Percentiles rank a stretch among this genome's conserved stretches.
These are phyloP conservation scores for Lasiurus borealis DNA, from an alignment of 2,113 vertebrate species.

Conservation along the genomic window DNA sequence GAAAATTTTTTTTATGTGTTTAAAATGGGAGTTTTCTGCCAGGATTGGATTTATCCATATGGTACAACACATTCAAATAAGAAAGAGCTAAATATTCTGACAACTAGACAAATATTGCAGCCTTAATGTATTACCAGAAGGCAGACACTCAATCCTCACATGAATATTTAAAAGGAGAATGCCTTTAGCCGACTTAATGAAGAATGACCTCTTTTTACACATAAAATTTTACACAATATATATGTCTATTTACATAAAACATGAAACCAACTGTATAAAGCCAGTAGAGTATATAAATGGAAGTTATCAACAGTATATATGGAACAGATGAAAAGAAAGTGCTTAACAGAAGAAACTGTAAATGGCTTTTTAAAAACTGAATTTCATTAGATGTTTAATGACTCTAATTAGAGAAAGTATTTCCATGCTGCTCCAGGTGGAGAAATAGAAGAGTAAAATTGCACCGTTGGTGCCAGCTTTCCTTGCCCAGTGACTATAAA, in stretches of 20 bases:
- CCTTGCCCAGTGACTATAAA: slow-evolving; percentile 8
- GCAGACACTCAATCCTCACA: not conserved
- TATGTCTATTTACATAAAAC: slow-evolving; percentile 40
- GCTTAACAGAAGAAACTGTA: slow-evolving; percentile 51
- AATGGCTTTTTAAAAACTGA: slow-evolving; percentile 53
- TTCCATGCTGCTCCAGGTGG: not conserved
- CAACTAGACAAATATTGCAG: slow-evolving; percentile 41
- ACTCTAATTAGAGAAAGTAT: slow-evolving; percentile 55
- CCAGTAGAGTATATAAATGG: slow-evolving; percentile 16
- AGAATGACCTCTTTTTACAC: slow-evolving; percentile 43
- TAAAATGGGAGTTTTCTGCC: not conserved
- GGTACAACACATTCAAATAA: slow-evolving; percentile 46
- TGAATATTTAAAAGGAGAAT: slow-evolving; percentile 11
- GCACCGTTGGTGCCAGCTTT: not conserved
- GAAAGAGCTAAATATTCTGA: slow-evolving; percentile 33
- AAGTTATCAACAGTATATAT: slow-evolving; percentile 17
- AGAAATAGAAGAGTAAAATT: slow-evolving; percentile 27
- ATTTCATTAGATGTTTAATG: slow-evolving; percentile 51
- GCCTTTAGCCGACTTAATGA: slow-evolving; percentile 18
- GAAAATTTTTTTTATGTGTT: slow-evolving; percentile 45
- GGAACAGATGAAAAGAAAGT: slow-evolving; percentile 60
- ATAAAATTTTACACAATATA: slow-evolving; percentile 5
- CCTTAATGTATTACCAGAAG: slow-evolving; percentile 31
- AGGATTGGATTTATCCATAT: slow-evolving; percentile 28
- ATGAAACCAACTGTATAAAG: slow-evolving; percentile 30